These are phyloP conservation scores for Odocoileus virginianus DNA, from an alignment of 2,113 vertebrate genomes.

Conservation along the genomic window DNA sequence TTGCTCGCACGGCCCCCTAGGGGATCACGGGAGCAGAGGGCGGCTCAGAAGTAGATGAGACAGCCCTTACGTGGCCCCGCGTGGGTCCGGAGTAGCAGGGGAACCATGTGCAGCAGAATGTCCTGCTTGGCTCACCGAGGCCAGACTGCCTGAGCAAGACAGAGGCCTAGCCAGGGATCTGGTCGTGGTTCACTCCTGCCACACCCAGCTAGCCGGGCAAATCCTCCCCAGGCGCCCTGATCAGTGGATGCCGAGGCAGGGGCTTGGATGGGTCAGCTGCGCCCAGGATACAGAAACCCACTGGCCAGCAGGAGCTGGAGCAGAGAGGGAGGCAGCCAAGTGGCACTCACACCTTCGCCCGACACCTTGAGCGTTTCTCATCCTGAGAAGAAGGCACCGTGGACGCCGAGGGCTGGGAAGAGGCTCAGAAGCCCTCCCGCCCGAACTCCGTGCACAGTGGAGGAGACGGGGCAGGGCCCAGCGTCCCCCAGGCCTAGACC, in stretches of 20 bases:
- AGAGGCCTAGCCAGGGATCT: conserved; percentile 63
- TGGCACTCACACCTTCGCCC: accelerated
- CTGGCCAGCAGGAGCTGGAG: neutral
- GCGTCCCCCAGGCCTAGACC: neutral
- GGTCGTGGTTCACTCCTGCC: conserved; percentile 63
- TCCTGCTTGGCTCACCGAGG: conserved; percentile 55
- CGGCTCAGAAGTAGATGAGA: neutral
- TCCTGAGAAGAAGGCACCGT: neutral
- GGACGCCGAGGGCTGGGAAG: accelerated
- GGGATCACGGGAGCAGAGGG: accelerated
- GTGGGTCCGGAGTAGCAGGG: too few relatives aligned
- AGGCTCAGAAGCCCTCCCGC: neutral
- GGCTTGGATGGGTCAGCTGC: conserved; percentile 14
- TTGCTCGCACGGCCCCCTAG: neutral
- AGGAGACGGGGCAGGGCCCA: neutral
- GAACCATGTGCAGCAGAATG: neutral
- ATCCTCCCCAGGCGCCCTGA: conserved; percentile 51
- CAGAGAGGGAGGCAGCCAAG: neutral
- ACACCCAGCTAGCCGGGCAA: conserved; percentile 32
- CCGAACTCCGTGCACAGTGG: accelerated
- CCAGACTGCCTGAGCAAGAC: conserved; percentile 23
- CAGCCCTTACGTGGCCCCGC: neutral
- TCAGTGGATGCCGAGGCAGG: neutral
- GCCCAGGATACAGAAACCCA: neutral
- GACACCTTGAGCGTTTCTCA: neutral